Percentiles rank a stretch among this genome's conserved stretches.
Evolutionary conservation across 1,140 invertebrate genomes (phyloP).

Genomic region (Cyclina sinensis): DNA sequence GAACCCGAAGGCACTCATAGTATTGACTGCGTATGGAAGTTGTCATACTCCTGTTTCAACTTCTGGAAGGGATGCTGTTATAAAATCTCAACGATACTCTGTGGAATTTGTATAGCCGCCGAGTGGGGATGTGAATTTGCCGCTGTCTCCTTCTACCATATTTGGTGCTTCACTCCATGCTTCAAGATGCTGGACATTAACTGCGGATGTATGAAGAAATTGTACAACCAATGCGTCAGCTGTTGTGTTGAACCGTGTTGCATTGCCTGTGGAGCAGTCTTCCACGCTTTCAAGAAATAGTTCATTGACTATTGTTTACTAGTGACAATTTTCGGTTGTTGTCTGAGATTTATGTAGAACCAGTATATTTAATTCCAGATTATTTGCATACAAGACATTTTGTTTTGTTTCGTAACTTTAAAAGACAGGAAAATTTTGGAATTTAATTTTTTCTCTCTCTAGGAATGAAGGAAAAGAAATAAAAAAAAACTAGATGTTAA

Average conservation of each 20-base stretch:
- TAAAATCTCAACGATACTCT: slow-evolving; percentile 90
- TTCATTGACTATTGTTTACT: too few species aligned
- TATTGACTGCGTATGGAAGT: slow-evolving; percentile 92
- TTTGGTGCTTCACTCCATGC: slow-evolving; percentile 85
- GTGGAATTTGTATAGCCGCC: slow-evolving; percentile 90
- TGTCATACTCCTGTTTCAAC: slow-evolving; percentile 91
- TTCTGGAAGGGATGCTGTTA: slow-evolving; percentile 91
- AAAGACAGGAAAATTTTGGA: too few species aligned
- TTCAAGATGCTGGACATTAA: slow-evolving; percentile 87
- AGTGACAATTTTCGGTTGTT: too few species aligned
- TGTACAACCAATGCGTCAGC: slow-evolving; percentile 88
- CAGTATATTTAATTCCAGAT: too few species aligned
- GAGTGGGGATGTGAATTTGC: slow-evolving; percentile 92
- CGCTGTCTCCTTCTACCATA: slow-evolving; percentile 90
- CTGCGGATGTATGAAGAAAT: slow-evolving; percentile 89
- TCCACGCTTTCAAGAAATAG: slow-evolving; percentile 74
- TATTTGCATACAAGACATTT: too few species aligned
- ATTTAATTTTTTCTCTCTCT: too few species aligned
- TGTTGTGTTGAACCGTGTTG: slow-evolving; percentile 76
- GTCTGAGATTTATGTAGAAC: too few species aligned
- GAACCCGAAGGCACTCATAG: slow-evolving; percentile 92
- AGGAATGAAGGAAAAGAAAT: too few species aligned
- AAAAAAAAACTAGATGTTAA: too few species aligned
- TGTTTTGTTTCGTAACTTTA: too few species aligned
- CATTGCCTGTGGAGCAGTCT: slow-evolving; percentile 72